phyloP scores from a whole-genome alignment of 1,140 invertebrate genomes.

The Whitmania pigra region DNA sequence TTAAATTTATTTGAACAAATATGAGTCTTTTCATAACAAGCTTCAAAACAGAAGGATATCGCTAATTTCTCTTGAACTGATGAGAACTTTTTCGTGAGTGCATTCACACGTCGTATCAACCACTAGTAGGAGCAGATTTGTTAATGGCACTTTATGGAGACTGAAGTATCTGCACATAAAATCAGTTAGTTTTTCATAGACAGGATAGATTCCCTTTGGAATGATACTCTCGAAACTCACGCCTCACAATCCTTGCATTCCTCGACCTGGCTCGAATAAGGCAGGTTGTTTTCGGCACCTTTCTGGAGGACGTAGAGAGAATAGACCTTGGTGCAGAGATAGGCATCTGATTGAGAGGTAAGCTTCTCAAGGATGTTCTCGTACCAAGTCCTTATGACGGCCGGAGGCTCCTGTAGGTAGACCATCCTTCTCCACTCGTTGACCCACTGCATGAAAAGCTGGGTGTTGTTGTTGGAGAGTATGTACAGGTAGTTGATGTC shows the following conservation, averaged over 20 bases:
- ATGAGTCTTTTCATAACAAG: too few relatives aligned
- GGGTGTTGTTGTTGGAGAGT: conserved; percentile 9
- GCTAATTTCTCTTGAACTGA: background rate
- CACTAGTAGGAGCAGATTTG: background rate
- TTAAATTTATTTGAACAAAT: too few relatives aligned
- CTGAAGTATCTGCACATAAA: background rate
- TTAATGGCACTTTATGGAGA: conserved; percentile 7
- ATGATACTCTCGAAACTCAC: background rate
- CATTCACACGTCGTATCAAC: background rate
- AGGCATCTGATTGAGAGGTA: background rate
- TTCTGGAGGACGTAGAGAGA: background rate
- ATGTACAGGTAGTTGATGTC: conserved; percentile 3
- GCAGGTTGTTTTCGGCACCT: background rate
- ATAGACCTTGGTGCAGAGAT: conserved; percentile 3
- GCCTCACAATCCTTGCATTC: conserved; percentile 8
- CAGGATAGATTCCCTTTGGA: background rate
- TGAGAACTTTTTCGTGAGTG: background rate
- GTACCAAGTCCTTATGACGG: conserved; percentile 9
- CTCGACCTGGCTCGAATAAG: background rate
- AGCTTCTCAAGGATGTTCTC: conserved; percentile 7
- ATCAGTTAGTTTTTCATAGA: background rate
- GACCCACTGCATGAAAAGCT: conserved; percentile 7
- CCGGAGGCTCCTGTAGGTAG: background rate
- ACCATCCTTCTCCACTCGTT: conserved; percentile 12
- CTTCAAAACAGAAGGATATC: background rate